phyloP scores from a whole-genome alignment of 2,113 vertebrate genomes.

The Gila orcuttii region DNA sequence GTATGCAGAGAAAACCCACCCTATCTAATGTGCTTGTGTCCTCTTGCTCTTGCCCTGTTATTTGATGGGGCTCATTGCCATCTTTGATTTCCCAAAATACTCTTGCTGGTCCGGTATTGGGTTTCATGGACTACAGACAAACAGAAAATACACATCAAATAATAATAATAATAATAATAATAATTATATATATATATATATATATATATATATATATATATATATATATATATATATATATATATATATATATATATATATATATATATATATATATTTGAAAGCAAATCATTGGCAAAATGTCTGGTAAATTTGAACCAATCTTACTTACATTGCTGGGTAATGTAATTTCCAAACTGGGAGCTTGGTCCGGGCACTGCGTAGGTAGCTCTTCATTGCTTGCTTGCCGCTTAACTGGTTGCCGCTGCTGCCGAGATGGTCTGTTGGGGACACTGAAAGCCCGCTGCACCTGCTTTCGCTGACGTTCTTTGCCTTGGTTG shows the following conservation, averaged over 20 bases:
- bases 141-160: neutral
- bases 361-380: slow-evolving; percentile 16
- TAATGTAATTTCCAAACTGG: slow-evolving; percentile 62
- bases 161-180: too few species aligned
- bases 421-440: slow-evolving; percentile 60
- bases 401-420: slow-evolving; percentile 63
- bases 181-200: too few species aligned
- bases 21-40: slow-evolving; percentile 67
- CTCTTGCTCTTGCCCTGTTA: slow-evolving; percentile 60
- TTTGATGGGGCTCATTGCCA: slow-evolving; percentile 63
- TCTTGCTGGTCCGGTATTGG: slow-evolving; percentile 62
- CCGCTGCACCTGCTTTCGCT: slow-evolving; percentile 75
- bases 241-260: too few species aligned
- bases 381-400: slow-evolving; percentile 62
- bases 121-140: slow-evolving; percentile 52
- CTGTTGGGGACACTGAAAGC: slow-evolving; percentile 87
- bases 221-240: neutral
- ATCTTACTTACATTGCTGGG: slow-evolving; percentile 66
- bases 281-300: neutral
- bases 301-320: neutral
- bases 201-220: too few species aligned
- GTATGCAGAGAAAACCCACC: slow-evolving; percentile 54
- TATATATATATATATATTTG: neutral
- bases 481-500: slow-evolving; percentile 58
- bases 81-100: slow-evolving; percentile 73